Evolutionary conservation across 2,113 vertebrate genomes (phyloP), one percentile per base, ranked within the genome.

Genomic region (Heterotilapia buettikoferi): DNA sequence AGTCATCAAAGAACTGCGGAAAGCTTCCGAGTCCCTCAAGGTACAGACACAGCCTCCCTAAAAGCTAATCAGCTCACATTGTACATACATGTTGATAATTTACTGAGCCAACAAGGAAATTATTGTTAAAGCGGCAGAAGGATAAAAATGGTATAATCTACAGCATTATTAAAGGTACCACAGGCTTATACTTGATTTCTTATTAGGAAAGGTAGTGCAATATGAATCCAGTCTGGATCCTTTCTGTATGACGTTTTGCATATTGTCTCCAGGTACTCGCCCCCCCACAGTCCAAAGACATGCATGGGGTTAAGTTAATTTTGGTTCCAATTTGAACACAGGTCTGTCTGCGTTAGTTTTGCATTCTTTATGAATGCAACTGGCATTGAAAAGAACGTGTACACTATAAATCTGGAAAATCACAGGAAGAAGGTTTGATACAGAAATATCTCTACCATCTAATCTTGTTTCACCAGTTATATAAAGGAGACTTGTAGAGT

Each of bases 1-100:
- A 1, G 99, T 99, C 59, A 99, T 99, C 93, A 99, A 99, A 92
- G 98, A 99, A 63, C 96, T 99, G 6, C 97, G 98, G 1, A 99
- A 98, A 95, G 98, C 98, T 14, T 97, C 98, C 2, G 98, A 99
- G 83, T 96, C 97, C 29, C 94, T 99, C 3, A 99, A 99, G 98
- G 99, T 99, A 95, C 11, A 45, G 13, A 7, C 29, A 31, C 50
- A 43, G 26, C 5, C 11, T 31, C 9, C 21, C 0, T 63, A 2
- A 78, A 29, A 31, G 73, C 73, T 78, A 78, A 78, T 29, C 73
- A 0, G 73, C 26, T 78, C 26, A 50, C 18, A 50, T 50, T 76
- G 10, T 52, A 47, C 4, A 76, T 76, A 29, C 13, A 29, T 73
- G 14, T 71, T 16, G 24, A 11, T 76, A 50, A 18, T 76, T 76